Conservation (phyloP, 2,888 invertebrate species). For the Tinea trinotella region DNA sequence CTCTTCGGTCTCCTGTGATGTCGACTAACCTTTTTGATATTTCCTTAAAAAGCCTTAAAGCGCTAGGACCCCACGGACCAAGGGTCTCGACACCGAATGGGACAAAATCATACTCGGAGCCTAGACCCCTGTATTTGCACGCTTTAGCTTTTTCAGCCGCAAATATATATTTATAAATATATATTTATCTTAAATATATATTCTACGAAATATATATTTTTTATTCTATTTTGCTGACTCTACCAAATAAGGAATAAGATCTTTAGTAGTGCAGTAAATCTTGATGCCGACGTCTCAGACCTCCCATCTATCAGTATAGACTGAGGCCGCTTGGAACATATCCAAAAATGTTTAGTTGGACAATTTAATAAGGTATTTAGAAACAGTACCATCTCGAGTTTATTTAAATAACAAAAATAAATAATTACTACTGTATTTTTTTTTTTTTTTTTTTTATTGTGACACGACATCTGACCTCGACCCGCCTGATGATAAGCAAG, state of each 20-base stretch:
- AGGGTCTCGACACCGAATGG: too few species aligned
- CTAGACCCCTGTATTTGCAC: too few species aligned
- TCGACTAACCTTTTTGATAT: too few species aligned
- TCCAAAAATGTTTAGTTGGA: neutral
- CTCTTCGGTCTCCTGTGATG: too few species aligned
- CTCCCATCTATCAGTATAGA: slow-evolving; percentile 9
- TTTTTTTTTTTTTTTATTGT: neutral
- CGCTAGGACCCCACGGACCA: too few species aligned
- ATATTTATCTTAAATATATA: neutral
- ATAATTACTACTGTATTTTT: too few species aligned
- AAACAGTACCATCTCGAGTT: too few species aligned
- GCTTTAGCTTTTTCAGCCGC: too few species aligned
- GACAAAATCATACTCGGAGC: too few species aligned
- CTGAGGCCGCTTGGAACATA: neutral
- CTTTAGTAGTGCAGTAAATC: slow-evolving; percentile 16
- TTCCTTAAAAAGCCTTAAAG: too few species aligned
- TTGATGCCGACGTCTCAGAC: slow-evolving; percentile 10
- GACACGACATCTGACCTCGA: neutral
- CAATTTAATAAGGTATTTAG: neutral
- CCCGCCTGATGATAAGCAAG: too few species aligned
- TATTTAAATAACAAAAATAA: too few species aligned
- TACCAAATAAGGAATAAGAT: slow-evolving; percentile 16
- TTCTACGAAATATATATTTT: neutral
- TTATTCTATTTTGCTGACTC: neutral
- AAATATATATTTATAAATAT: neutral